Base-by-base conservation (phyloP, 2,888 invertebrate genomes). In the Hypomecis punctinalis region DNA sequence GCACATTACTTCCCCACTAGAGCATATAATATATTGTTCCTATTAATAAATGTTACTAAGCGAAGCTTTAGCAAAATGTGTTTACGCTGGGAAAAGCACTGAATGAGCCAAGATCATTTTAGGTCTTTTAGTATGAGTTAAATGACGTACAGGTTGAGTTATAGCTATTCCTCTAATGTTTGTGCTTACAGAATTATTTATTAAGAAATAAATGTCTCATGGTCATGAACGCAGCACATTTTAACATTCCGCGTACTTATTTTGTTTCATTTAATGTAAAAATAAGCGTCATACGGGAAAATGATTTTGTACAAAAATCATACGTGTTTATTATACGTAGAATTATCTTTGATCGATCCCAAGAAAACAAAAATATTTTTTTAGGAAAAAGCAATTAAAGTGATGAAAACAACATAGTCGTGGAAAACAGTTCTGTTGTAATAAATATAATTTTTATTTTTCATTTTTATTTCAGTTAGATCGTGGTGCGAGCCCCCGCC, bases 401-500 rank as follows among this genome's bases (percentile, higher is more conserved):
- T 23, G 23, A 3, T 23, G 23, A 23, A 23, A 23, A 23, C 23
- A 23, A 23, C 23, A 23, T 23, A 1, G 23, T 23, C 3, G 23
- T 23, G 23, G 23, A 23, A 23, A 23, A 23, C 23, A n/a, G n/a
- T n/a, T n/a, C n/a, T n/a, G n/a, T n/a, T 23, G 23, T 23, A 1
- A 23, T 23, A 23, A 23, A 23, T 23, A 23, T 23, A 23, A 2
- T 23, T 23, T 23, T 23, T 23, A 2, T 23, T 23, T 23, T 23
- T 23, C 3, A 3, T 1, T 23, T 42, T 42, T 42, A 5, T 63
- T 65, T 5, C 75, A 91, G 91, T 73, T 60, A 84, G 77, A 51
- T 81, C 78, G 10, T 89, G 86, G 86, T 92, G 92, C 69, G 67
- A 76, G 23, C 76, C 82, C 0, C 83, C 84, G 0, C 64, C 78